Evolutionary conservation across 1,140 invertebrate species (phyloP).

Genomic region (Bilobella aurantiaca): DNA sequence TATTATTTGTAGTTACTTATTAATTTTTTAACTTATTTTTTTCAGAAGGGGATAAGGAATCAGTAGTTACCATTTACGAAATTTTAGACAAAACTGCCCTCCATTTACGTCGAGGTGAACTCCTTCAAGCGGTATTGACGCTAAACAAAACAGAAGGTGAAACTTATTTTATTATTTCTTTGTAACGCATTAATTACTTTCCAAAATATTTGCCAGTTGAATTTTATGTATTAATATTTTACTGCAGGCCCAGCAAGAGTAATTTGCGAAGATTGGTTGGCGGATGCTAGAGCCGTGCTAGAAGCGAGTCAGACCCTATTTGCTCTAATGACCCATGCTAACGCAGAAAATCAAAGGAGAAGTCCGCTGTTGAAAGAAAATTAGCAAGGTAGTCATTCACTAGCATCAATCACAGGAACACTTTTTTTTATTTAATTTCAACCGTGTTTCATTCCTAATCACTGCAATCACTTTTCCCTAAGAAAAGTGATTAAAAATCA

Average conservation of each 20-base stretch:
- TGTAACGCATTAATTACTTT: too few species aligned
- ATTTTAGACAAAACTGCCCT: constrained; percentile 20
- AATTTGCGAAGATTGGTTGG: constrained; percentile 28
- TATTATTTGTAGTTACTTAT: background rate
- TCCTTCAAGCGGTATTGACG: constrained; percentile 21
- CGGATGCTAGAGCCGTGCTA: constrained; percentile 23
- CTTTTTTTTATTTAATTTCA: too few species aligned
- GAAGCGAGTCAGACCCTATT: constrained; percentile 30
- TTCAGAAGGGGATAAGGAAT: constrained; percentile 16
- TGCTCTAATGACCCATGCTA: constrained; percentile 29
- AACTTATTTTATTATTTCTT: too few species aligned
- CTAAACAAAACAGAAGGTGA: constrained; percentile 26
- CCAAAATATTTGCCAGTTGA: background rate
- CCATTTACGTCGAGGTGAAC: constrained; percentile 24
- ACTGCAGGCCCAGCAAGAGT: constrained; percentile 16
- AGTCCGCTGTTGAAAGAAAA: too few species aligned
- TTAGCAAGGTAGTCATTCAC: too few species aligned
- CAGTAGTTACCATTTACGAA: constrained; percentile 11
- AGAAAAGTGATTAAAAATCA: too few species aligned
- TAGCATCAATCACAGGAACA: too few species aligned
- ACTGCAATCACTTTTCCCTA: too few species aligned
- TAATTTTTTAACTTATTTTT: constrained; percentile 7
- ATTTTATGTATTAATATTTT: background rate
- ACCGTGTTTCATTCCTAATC: too few species aligned
- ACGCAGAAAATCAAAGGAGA: constrained; percentile 19